phyloP scores from a whole-genome alignment of 2,113 vertebrate species.

The Gasterosteus aculeatus region DNA sequence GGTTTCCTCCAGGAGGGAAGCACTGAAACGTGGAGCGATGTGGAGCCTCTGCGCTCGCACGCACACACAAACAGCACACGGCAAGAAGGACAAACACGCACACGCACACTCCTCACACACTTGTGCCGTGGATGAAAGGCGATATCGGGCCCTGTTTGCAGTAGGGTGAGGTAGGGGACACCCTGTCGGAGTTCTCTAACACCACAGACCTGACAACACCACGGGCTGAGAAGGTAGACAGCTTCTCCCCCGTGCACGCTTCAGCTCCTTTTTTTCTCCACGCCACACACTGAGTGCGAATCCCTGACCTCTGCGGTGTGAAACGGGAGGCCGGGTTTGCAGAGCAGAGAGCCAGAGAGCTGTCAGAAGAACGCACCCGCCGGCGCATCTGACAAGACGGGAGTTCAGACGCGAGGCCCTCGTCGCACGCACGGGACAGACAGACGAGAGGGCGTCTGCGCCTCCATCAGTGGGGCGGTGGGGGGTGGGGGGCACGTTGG shows the following conservation, averaged over 20 bases:
- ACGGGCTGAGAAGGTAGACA: conserved; percentile 67
- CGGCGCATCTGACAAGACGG: conserved; percentile 62
- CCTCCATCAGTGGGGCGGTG: conserved; percentile 48
- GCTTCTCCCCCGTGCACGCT: conserved; percentile 61
- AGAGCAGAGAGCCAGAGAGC: conserved; percentile 52
- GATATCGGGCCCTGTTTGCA: conserved; percentile 69
- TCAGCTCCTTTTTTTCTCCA: conserved; percentile 31
- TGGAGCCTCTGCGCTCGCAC: background rate
- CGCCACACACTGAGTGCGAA: conserved; percentile 16
- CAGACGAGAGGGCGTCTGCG: conserved; percentile 6
- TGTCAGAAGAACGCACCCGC: conserved; percentile 68
- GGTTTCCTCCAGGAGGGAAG: conserved; percentile 54
- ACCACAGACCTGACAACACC: conserved; percentile 70
- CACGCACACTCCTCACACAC: conserved; percentile 33
- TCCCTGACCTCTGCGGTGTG: conserved; percentile 75
- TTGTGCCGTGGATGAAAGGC: conserved; percentile 62
- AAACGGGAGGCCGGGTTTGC: conserved; percentile 54
- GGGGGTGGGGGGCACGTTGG: conserved; percentile 17
- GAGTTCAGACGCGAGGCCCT: conserved; percentile 57
- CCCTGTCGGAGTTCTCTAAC: conserved; percentile 66
- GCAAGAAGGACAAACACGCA: conserved; percentile 26
- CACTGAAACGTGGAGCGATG: conserved; percentile 47
- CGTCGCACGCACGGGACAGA: conserved; percentile 56
- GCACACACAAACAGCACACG: background rate
- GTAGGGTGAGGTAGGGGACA: conserved; percentile 78